Base-by-base conservation (phyloP, 2,797 vertebrate species). In the Thaleichthys pacificus region DNA sequence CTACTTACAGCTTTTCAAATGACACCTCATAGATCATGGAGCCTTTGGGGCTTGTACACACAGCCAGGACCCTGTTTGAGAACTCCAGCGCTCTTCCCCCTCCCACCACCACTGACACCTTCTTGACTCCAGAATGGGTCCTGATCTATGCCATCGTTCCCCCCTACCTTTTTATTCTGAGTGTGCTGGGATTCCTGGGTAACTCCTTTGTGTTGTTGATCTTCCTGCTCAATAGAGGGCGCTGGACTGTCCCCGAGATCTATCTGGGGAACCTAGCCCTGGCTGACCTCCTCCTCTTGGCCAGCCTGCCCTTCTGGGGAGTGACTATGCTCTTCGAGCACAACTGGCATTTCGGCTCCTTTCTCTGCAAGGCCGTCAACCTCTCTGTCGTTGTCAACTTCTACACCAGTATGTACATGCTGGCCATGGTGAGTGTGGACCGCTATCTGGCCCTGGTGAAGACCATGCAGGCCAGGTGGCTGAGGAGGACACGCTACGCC, bases 391-490 rank as follows among this genome's bases (percentile, higher is more conserved):
- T 62, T 38, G 81, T 92, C 85, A 95, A 95, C 61, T 72, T 91
- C 5, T 93, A 91, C 51, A 79, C 90, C 61, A 93, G 94, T 78
- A 87, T 94, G 0, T 90, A 88, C 63, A 66, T 88, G 74, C 77
- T 88, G 49, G 84, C 79, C 80, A 91, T 97, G 85, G 95, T 98
- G 6, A 97, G 97, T 68, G 82, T 97, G 0, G 97, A 99, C 81
- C 96, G 97, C 64, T 99, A 97, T 79, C 83, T 99, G 30, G 97
- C 95, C 0, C 87, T 99, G 19, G 96, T 95, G 75, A 95, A 94
- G 81, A 94, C 95, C 30, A 95, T 98, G 93, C 93, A 91, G 61
- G 80, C 93, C 30, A 90, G 94, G 26, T 89, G 92, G 69, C 84
- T 95, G 81, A 92, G 97, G 9, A 83, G 90, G 9, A 88, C 88